Percentiles rank a stretch among this genome's conserved stretches.
Evolutionary conservation across 2,888 invertebrate species (phyloP).

Genomic region (Anthophora plumipes): DNA sequence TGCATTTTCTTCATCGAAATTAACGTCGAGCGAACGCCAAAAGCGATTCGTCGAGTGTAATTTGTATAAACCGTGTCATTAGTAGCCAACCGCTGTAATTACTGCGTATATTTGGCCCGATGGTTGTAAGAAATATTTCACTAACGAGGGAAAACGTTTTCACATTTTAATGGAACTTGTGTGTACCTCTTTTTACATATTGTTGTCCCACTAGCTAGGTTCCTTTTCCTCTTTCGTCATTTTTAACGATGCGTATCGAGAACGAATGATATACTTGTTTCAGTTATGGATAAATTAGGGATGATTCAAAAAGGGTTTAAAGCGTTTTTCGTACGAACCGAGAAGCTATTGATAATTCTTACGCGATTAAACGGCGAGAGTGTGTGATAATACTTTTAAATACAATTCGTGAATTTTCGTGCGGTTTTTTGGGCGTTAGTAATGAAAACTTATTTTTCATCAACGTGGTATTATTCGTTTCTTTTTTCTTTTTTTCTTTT

Average conservation of each 20-base stretch:
- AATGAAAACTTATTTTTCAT: too few relatives aligned
- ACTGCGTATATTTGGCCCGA: slow-evolving; percentile 21
- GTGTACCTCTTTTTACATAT: slow-evolving; percentile 12
- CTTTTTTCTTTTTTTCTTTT: too few relatives aligned
- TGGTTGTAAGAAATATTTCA: slow-evolving; percentile 46
- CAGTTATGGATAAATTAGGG: not conserved
- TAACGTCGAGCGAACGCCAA: slow-evolving; percentile 3
- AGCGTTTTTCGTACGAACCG: too few relatives aligned
- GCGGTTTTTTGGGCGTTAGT: not conserved
- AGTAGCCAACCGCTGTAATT: slow-evolving; percentile 36
- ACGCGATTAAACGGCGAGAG: not conserved
- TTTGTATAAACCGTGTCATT: slow-evolving; percentile 39
- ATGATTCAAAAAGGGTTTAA: not conserved
- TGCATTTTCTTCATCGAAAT: slow-evolving; percentile 30
- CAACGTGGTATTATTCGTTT: too few relatives aligned
- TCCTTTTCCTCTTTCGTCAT: not conserved
- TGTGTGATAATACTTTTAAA: not conserved
- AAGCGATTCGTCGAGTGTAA: slow-evolving; percentile 17
- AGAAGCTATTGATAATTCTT: not conserved
- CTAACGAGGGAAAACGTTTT: slow-evolving; percentile 49
- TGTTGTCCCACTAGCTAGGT: not conserved
- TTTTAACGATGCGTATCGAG: not conserved
- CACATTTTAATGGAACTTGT: slow-evolving; percentile 23
- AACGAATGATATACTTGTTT: not conserved
- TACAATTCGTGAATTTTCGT: not conserved